Evolutionary conservation across 2,797 vertebrate genomes (phyloP).

Genomic region (Enteromius argenteus): DNA sequence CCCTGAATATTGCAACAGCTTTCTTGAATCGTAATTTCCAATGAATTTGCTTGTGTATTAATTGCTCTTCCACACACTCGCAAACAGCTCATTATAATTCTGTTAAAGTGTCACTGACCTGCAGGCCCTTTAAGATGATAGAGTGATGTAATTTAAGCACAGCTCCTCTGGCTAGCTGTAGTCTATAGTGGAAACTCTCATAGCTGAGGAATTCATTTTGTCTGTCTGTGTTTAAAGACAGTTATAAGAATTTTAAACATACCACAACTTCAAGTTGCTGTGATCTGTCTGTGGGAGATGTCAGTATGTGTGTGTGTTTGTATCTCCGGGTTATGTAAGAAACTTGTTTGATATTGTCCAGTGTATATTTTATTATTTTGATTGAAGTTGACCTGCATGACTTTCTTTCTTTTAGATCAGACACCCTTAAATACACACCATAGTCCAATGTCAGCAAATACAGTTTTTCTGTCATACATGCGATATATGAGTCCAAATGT

Average conservation of each 20-base stretch:
- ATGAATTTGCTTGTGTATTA: neutral
- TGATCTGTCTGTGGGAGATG: constrained; percentile 22
- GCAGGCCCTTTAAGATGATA: neutral
- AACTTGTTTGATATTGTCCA: constrained; percentile 16
- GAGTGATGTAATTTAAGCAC: neutral
- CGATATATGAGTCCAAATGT: neutral
- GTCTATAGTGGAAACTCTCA: constrained; percentile 7
- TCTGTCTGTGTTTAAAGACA: constrained; percentile 30
- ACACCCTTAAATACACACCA: too few species aligned
- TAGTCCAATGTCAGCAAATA: neutral
- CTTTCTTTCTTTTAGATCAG: neutral
- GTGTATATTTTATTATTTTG: neutral
- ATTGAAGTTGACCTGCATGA: neutral
- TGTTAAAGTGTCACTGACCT: neutral
- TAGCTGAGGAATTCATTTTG: constrained; percentile 10
- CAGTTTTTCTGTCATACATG: neutral
- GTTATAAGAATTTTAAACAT: constrained; percentile 11
- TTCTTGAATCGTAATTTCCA: constrained; percentile 9
- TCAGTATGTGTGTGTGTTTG: constrained; percentile 30
- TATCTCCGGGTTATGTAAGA: constrained; percentile 30
- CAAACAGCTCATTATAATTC: neutral
- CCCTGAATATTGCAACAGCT: neutral
- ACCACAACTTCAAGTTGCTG: neutral
- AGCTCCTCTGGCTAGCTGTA: neutral
- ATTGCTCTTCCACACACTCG: neutral